phyloP scores from a whole-genome alignment of 2,888 invertebrate species.

The Nipponacmea schrenckii region DNA sequence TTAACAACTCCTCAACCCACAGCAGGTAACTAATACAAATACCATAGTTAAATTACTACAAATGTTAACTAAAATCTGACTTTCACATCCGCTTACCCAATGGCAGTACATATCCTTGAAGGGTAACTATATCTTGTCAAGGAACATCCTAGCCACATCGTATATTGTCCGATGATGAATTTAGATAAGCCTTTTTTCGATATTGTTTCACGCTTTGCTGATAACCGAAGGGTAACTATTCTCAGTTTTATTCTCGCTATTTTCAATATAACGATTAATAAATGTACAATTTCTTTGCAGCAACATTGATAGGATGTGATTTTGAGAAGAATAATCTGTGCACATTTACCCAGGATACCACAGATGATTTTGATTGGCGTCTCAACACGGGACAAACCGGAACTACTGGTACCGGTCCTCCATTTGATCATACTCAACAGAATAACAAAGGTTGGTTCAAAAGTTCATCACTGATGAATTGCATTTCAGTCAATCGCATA shows the following conservation, averaged over 20 bases:
- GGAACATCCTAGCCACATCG: too few species aligned
- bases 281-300: constrained; percentile 23
- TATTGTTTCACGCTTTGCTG: too few species aligned
- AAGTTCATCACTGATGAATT: neutral
- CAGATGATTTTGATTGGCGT: constrained; percentile 57
- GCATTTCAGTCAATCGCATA: neutral
- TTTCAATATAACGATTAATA: too few species aligned
- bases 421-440: constrained; percentile 56
- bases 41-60: too few species aligned
- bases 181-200: too few species aligned
- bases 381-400: constrained; percentile 42
- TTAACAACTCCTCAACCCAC: constrained; percentile 38
- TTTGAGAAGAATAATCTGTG: constrained; percentile 54
- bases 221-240: too few species aligned
- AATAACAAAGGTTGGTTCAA: constrained; percentile 38
- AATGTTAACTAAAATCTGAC: too few species aligned
- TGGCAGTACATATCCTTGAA: too few species aligned
- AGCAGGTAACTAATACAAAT: constrained; percentile 34
- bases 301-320: constrained; percentile 45
- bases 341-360: constrained; percentile 50
- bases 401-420: constrained; percentile 48
- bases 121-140: too few species aligned
- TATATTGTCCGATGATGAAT: too few species aligned
- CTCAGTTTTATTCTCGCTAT: too few species aligned
- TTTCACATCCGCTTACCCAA: too few species aligned